Evolutionary conservation across 2,888 invertebrate species (phyloP), one percentile per base, ranked within the genome.

Genomic region (Watsonalla binaria): DNA sequence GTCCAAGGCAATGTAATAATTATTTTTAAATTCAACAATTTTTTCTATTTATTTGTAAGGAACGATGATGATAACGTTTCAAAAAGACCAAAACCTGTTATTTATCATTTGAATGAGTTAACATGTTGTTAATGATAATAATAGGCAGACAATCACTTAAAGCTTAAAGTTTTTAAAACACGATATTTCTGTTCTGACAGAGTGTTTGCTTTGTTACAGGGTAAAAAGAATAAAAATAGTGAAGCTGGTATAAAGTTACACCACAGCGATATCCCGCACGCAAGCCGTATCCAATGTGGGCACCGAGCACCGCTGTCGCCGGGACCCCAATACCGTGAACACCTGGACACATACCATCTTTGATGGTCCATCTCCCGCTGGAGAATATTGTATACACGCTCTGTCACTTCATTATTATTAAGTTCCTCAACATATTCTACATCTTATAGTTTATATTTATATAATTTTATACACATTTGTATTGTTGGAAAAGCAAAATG

Each of bases 391-490:
- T 74, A 65, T 91, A 89, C 74, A 83, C 91, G 77, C 82, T 68
- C 83, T 89, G 90, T 90, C 91, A 91, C 90, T 91, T 91, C 90
- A 90, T 89, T 90, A 73, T 90, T 87, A 91, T 91, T 86, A 91
- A 91, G 80, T 86, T 87, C 70, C 86, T 91, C 24, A 88, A 90
- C 64, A 89, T 91, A 56, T 91, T 90, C 69, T 89, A 87, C 61
- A 91, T 91, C 65, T 90, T 85, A 88, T 91, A 91, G 82, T 76
- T 68, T 66, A 72, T 42, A 66, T 68, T 61, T 64, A 65, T 66
- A 53, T 63, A 64, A 74, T 58, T 63, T 57, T 61, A 58, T 64
- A 53, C 55, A 54, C 59, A 63, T 53, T 54, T 55, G 52, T 54
- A 58, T 57, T 42, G 42, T 56, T 61, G 50, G 62, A 54, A 59